phyloP scores from a whole-genome alignment of 1,140 invertebrate genomes.

The Homarus americanus region DNA sequence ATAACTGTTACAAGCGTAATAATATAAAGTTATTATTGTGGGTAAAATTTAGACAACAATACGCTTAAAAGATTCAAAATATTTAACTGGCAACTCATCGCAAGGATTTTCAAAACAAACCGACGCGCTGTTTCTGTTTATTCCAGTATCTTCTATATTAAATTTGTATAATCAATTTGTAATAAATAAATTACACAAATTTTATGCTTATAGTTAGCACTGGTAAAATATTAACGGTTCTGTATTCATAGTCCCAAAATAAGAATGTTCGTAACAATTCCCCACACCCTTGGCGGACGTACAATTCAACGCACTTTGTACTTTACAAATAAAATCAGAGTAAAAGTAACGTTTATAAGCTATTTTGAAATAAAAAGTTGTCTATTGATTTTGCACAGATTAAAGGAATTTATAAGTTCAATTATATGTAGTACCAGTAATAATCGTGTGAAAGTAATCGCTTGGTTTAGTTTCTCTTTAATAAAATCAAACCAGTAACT shows the following conservation, averaged over 20 bases:
- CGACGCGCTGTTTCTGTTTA: background rate
- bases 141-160: background rate
- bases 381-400: too few relatives aligned
- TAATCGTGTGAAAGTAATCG: too few relatives aligned
- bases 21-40: background rate
- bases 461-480: too few relatives aligned
- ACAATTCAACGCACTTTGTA: too few relatives aligned
- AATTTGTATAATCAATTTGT: background rate
- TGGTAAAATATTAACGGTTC: background rate
- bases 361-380: too few relatives aligned
- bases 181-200: background rate
- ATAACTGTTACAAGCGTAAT: background rate
- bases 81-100: background rate
- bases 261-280: background rate
- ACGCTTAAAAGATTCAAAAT: background rate
- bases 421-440: too few relatives aligned
- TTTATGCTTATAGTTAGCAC: background rate
- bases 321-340: too few relatives aligned
- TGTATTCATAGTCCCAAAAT: background rate
- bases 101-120: background rate
- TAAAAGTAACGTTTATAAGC: too few relatives aligned
- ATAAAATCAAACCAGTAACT: too few relatives aligned
- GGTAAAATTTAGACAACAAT: background rate
- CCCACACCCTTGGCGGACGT: background rate
- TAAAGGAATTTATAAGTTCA: too few relatives aligned